phyloP scores from a whole-genome alignment of 2,113 vertebrate species.

The Paralichthys olivaceus region DNA sequence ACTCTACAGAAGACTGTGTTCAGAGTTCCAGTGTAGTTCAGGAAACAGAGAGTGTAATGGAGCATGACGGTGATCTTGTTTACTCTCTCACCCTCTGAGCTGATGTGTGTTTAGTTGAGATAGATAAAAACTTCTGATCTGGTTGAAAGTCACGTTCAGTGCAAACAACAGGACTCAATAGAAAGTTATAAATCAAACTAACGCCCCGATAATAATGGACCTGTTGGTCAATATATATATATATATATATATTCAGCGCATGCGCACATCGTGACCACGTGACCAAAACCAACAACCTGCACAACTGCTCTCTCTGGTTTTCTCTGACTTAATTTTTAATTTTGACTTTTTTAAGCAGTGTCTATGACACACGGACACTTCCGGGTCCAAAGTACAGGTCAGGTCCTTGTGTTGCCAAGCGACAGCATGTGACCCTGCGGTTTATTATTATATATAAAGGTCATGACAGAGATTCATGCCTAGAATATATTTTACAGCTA shows the following conservation, averaged over 20 bases:
- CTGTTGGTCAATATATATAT: conserved; percentile 37
- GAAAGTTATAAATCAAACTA: not conserved
- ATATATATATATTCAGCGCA: conserved; percentile 38
- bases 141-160: not conserved
- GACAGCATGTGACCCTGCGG: conserved; percentile 61
- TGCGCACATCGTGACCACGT: not conserved
- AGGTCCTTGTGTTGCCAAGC: conserved; percentile 34
- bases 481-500: not conserved
- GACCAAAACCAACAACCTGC: conserved; percentile 23
- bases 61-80: conserved; percentile 38
- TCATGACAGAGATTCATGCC: not conserved
- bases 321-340: not conserved
- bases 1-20: not conserved
- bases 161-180: not conserved
- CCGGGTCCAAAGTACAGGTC: conserved; percentile 62
- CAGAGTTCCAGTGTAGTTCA: not conserved
- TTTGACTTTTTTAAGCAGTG: not conserved
- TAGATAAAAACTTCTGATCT: not conserved
- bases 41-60: conserved; percentile 13
- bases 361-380: conserved; percentile 6
- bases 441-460: not conserved
- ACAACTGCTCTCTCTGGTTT: conserved; percentile 17
- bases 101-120: conserved; percentile 13
- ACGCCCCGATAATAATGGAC: conserved; percentile 5
- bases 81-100: conserved; percentile 17